Base-by-base conservation (phyloP, 2,113 vertebrate species). In the Menura novaehollandiae region DNA sequence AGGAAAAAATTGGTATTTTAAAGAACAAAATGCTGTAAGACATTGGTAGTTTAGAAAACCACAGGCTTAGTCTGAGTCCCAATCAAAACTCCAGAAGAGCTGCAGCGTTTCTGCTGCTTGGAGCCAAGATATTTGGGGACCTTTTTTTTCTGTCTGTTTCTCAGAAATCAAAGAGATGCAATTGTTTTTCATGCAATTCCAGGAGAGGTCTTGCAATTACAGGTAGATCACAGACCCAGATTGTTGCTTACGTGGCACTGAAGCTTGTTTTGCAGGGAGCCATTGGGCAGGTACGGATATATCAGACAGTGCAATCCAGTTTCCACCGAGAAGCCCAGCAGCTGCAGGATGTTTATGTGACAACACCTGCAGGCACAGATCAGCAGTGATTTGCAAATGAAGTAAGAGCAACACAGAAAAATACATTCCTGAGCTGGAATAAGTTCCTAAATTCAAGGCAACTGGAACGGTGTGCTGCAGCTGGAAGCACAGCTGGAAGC, bases 261-360 rank as follows among this genome's bases (percentile, higher is more conserved):
- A 12, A 98, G 97, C 53, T 92, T 97, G 92, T 97, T 95, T 59
- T 98, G 96, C 21, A 98, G 82, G 7, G 98, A 98, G 55, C 98
- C 98, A 11, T 98, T 97, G n/a, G 93, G 92, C 97, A 98, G 96
- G 96, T 97, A 97, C 0, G 97, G 98, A 47, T 98, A 96, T 19
- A 98, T 96, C 59, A 98, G 95, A 47, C 98, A 97, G 85, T 96
- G 91, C 69, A 95, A 81, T 55, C 53, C 96, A 6, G 60, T 59
- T 82, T 98, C 98, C 8, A 97, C 78, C 1, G 98, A 98, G 96
- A 98, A 98, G 15, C 98, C 98, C 80, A 98, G 90, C 88, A 98
- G 93, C 59, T 95, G 97, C 85, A 98, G 85, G 28, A 98, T 20
- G 52, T 98, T 98, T 64, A 93, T 43, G 23, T 98, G 98, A 37